Percentiles rank a stretch among this genome's conserved stretches.
Conservation (phyloP, 2,888 invertebrate genomes). For the Acleris cristana region DNA sequence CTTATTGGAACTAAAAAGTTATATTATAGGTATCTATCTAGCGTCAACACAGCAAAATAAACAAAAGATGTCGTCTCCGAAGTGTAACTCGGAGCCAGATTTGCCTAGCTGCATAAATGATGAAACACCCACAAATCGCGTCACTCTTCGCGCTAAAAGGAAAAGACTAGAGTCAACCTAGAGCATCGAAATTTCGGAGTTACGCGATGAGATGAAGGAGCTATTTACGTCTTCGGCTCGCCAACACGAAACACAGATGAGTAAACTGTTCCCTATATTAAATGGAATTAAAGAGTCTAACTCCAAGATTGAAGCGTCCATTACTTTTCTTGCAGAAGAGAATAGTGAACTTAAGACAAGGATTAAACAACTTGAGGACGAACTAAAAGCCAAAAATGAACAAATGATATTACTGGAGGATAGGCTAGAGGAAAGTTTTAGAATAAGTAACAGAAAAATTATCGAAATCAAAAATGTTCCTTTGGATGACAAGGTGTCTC, state of each 20-base stretch:
- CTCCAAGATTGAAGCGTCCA: slow-evolving; percentile 3
- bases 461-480: slow-evolving; percentile 42
- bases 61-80: neutral
- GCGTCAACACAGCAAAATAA: neutral
- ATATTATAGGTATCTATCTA: no score
- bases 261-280: neutral
- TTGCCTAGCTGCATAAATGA: neutral
- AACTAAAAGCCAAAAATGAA: slow-evolving; percentile 6
- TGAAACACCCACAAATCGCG: neutral
- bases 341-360: slow-evolving; percentile 1
- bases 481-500: slow-evolving; percentile 28
- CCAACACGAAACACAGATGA: neutral
- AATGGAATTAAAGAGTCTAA: neutral
- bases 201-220: slow-evolving; percentile 8
- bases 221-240: neutral
- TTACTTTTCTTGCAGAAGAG: neutral
- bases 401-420: slow-evolving; percentile 36
- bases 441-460: slow-evolving; percentile 30
- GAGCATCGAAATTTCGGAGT: neutral
- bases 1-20: no score
- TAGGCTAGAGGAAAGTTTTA: slow-evolving; percentile 38
- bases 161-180: neutral
- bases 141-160: neutral
- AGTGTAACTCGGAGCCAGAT: neutral
- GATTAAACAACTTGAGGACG: neutral